Base-by-base conservation (phyloP, 2,113 vertebrate species). In the Hiodon tergisus region DNA sequence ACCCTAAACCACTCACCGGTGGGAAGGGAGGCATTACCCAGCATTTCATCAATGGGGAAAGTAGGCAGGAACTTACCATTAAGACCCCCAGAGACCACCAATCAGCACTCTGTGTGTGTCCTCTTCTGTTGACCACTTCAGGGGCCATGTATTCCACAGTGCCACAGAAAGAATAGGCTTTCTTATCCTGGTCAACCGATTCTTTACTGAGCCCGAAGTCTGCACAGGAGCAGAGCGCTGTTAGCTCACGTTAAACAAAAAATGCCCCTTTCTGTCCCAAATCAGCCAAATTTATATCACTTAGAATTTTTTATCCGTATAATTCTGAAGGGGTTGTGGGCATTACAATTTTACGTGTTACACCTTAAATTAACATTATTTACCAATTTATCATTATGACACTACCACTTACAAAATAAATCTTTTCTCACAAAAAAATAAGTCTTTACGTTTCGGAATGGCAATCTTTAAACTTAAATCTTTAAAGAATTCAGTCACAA, bases 191-290 rank as follows among this genome's bases (percentile, higher is more conserved):
- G 88, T 98, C 96, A 86, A 98, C 97, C 67, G 97, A 97, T 90
- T 98, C 96, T 92, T 98, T 98, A 91, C 97, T 98, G 88, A 98
- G 93, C 86, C 97, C 96, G 89, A 98, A 99, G 90, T 99, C 97
- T 99, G 89, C 66, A 88, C 53, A 74, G 70, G 83, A 79, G 61
- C 68, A 91, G 69, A 86, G 85, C 69, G 31, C 31, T 2, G 31
- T 31, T 31, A 31, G 31, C 31, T 31, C 31, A 31, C 31, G 31
- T 31, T 31, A 31, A 31, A 31, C 31, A 31, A 31, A 31, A 31
- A 31, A 31, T 31, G 31, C 31, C 31, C 7, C n/a, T 46, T 51
- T 46, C 17, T 61, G 14, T 2, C 31, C 14, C 46, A 48, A 10
- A 55, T 50, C 51, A 70, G 46, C 54, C 57, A 11, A 13, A 46